Evolutionary conservation across 1,140 invertebrate genomes (phyloP).

Genomic region (Bicyclus anynana): DNA sequence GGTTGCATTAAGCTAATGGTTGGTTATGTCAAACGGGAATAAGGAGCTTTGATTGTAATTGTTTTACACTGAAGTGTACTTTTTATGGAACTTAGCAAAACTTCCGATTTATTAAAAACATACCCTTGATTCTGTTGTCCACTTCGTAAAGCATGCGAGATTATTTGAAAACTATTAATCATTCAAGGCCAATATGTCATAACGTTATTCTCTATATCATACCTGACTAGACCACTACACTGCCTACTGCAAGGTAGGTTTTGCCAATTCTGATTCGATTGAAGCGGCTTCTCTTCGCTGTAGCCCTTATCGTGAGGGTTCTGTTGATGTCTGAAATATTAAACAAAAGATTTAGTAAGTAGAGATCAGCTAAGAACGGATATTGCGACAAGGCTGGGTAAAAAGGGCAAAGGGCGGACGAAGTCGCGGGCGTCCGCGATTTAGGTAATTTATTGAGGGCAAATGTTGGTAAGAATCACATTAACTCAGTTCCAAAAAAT

Average conservation of each 20-base stretch:
- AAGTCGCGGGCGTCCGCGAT: no score
- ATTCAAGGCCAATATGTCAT: conserved; percentile 53
- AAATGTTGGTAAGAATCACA: no score
- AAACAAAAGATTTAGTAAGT: background rate
- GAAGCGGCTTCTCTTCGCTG: conserved; percentile 41
- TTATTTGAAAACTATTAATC: conserved; percentile 39
- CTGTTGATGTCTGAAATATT: conserved; percentile 35
- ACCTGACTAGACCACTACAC: conserved; percentile 71
- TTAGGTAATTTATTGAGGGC: no score
- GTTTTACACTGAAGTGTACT: background rate
- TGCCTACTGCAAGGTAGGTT: conserved; percentile 60
- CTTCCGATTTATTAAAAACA: conserved; percentile 16
- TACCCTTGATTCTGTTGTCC: conserved; percentile 45
- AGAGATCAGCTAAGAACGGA: no score
- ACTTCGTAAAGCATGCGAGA: conserved; percentile 47
- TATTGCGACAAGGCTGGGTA: no score
- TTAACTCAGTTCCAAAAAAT: no score
- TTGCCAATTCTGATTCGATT: conserved; percentile 49
- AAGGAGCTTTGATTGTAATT: no score
- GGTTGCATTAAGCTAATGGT: no score
- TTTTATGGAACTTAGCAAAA: background rate
- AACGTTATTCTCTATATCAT: conserved; percentile 42
- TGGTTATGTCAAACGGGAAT: no score
- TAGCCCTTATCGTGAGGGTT: conserved; percentile 34
- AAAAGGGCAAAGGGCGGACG: no score